Evolutionary conservation across 2,797 vertebrate species (phyloP), one percentile per base, ranked within the genome.

Genomic region (Macrochelys suwanniensis): DNA sequence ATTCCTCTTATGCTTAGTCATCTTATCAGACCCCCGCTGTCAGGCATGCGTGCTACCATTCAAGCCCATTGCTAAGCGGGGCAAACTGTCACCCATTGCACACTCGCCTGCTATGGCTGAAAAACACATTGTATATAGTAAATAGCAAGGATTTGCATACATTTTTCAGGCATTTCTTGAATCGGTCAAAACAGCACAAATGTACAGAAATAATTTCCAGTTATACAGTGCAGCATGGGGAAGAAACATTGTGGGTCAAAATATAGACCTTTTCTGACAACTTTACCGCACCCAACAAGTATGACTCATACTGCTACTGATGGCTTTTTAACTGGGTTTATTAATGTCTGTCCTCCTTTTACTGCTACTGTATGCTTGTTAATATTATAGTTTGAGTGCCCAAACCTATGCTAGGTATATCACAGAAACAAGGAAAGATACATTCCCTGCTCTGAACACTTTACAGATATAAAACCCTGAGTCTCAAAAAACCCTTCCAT

Each of bases 1-100:
- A 80, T 96, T 92, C 79, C 84, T 94, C 74, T 82, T 71, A 16
- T 71, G 17, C 12, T 51, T 68, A 88, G 84, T 96, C 42, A 89
- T n/a, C 47, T 7, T n/a, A 65, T 15, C 76, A 65, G 78, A 81
- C 80, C 59, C 76, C 84, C 61, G 54, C 56, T 76, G 54, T 82
- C 42, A 76, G 76, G 49, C 54, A 81, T 76, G 28, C 79, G 31
- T 53, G 47, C 77, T 56, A 89, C 85, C 65, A 53, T 51, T 71
- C 82, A 76, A 74, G 74, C 49, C 84, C 71, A 51, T 49, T 61
- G 53, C 31, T 47, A 90, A 95, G n/a, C 37, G 94, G 54, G 83
- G 89, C 47, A 78, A 42, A 17, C 88, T 97, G 89, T 83, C 93
- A 25, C 42, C n/a, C 54, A 89, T 82, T 13, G 42, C 28, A 61